phyloP scores from a whole-genome alignment of 2,797 vertebrate genomes.

The Oryzias sinensis region DNA sequence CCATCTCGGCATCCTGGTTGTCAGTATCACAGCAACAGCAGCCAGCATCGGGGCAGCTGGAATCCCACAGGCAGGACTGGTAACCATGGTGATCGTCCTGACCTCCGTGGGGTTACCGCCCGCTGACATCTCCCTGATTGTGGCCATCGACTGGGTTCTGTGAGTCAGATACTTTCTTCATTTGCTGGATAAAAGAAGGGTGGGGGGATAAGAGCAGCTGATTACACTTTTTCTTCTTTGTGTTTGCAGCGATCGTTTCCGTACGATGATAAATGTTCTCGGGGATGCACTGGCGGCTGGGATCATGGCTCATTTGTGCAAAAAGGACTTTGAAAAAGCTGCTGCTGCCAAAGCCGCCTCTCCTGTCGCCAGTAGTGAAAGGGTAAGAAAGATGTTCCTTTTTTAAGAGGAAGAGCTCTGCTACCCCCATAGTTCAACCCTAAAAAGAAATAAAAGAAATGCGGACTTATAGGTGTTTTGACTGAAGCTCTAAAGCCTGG shows the following conservation, averaged over 20 bases:
- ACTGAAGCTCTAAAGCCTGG: too few species aligned
- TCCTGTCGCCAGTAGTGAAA: conserved; percentile 13
- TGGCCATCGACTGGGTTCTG: conserved; percentile 90
- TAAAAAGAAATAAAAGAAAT: too few species aligned
- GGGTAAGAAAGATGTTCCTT: conserved; percentile 58
- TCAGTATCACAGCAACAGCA: conserved; percentile 88
- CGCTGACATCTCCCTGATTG: conserved; percentile 87
- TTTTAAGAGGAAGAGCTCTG: not conserved
- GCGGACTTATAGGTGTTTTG: too few species aligned
- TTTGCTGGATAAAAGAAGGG: not conserved
- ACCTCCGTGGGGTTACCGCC: conserved; percentile 89
- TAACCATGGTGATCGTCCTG: conserved; percentile 91
- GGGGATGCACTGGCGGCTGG: conserved; percentile 88
- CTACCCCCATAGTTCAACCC: too few species aligned
- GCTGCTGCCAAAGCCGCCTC: not conserved
- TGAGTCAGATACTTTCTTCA: conserved; percentile 63
- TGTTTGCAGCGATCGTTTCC: conserved; percentile 80
- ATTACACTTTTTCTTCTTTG: conserved; percentile 6
- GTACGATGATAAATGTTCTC: conserved; percentile 89
- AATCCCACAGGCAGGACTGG: conserved; percentile 87
- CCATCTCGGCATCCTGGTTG: conserved; percentile 3
- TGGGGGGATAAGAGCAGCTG: too few species aligned
- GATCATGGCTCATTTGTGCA: conserved; percentile 85
- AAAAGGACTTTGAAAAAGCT: conserved; percentile 75
- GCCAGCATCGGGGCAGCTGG: conserved; percentile 89